phyloP scores from a whole-genome alignment of 2,113 vertebrate species.

The Trogon melanurus region DNA sequence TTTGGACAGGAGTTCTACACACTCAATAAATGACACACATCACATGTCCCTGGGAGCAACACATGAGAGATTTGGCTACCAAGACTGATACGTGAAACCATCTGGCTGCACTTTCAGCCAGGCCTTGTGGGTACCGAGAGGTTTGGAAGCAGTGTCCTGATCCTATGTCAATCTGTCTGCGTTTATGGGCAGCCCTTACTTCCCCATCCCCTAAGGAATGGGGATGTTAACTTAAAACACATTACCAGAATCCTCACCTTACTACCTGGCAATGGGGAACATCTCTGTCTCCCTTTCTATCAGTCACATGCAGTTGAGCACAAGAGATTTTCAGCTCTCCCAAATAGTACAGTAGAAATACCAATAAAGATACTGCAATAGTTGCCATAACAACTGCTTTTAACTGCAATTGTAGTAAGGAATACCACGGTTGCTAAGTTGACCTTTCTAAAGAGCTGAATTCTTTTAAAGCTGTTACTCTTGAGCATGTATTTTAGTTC shows the following conservation, averaged over 20 bases:
- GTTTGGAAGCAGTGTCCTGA: background rate
- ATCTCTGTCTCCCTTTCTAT: background rate
- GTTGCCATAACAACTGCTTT: conserved; percentile 66
- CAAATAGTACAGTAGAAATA: background rate
- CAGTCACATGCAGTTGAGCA: background rate
- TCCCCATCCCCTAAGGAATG: background rate
- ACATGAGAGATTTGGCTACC: background rate
- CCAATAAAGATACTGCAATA: background rate
- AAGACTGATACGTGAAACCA: background rate
- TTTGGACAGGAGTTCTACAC: background rate
- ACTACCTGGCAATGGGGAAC: background rate
- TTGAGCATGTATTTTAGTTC: background rate
- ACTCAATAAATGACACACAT: background rate
- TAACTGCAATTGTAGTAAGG: background rate
- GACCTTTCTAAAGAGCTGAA: background rate
- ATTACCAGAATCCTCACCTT: background rate
- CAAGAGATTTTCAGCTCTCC: background rate
- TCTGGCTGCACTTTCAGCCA: background rate
- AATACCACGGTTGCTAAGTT: background rate
- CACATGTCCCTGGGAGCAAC: background rate
- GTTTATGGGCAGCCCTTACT: background rate
- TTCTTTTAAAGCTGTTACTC: background rate
- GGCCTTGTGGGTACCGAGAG: background rate
- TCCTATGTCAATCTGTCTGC: background rate
- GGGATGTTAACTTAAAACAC: background rate